A percentile compares a stretch with the other conserved stretches of the same genome.
Conservation (phyloP, 1,140 invertebrate genomes). For the Steinernema feltiae region DNA sequence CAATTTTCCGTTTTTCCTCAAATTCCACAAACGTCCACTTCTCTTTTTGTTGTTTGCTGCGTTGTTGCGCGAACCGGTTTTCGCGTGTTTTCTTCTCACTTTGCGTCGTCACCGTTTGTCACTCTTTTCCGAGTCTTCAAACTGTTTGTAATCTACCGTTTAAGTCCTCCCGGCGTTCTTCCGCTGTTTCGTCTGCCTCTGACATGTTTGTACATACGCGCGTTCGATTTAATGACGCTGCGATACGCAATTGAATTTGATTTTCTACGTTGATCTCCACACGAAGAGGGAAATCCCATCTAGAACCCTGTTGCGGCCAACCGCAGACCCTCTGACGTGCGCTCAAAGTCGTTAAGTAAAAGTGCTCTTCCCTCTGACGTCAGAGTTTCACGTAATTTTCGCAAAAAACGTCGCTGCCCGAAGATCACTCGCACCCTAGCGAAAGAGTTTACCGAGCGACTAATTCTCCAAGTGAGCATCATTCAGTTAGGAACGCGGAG, state of each 20-base stretch:
- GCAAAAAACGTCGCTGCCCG: not conserved
- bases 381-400: not conserved
- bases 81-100: not conserved
- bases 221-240: too few relatives aligned
- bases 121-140: not conserved
- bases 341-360: not conserved
- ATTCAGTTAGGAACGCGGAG: too few relatives aligned
- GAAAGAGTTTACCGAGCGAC: not conserved
- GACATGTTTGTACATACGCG: too few relatives aligned
- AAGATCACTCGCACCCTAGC: not conserved
- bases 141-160: too few relatives aligned
- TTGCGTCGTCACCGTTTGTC: not conserved
- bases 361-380: not conserved
- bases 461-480: not conserved
- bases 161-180: too few relatives aligned
- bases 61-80: not conserved
- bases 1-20: too few relatives aligned
- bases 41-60: not conserved
- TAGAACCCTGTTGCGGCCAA: too few relatives aligned
- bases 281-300: too few relatives aligned
- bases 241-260: too few relatives aligned
- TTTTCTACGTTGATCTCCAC: too few relatives aligned
- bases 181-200: too few relatives aligned
- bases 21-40: not conserved
- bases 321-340: too few relatives aligned